Base-by-base conservation (phyloP, 2,113 vertebrate genomes). In the Dermatemys mawii region DNA sequence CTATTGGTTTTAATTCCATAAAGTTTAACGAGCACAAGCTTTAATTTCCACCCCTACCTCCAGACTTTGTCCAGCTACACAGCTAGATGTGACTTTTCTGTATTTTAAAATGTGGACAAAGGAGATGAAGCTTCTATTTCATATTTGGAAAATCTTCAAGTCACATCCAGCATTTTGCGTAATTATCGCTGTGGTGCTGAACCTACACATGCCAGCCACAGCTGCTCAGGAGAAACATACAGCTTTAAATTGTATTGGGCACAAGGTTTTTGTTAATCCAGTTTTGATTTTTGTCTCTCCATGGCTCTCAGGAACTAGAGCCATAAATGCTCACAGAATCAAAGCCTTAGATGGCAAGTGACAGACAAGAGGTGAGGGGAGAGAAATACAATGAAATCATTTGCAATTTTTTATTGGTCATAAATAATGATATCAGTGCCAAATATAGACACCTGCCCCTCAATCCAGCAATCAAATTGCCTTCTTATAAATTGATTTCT, bases 381-480 rank as follows among this genome's bases (percentile, higher is more conserved):
- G 83, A 86, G 5, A 41, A 21, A 5, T 32, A 14, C 19, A 73
- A 2, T 29, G 57, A 83, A 84, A 6, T 9, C 0, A 50, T 83
- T 81, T 88, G 44, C 29, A 86, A 79, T 22, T 24, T 1, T 53
- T 73, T 13, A 0, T 0, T 70, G n/a, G 63, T 70, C 63, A 44
- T 19, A 90, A 92, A 82, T 79, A 21, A 14, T 8, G 7, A 92
- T 93, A 17, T 2, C 32, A 82, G 27, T 63, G 32, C 2, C 80
- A 51, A 93, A 60, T 5, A 67, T 92, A 2, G 19, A 57, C 2
- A 0, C 2, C 26, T 4, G 13, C 2, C 86, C 19, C 51, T 89
- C 29, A 44, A 38, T n/a, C 10, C 1, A 76, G 51, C 4, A 83
- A 6, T 44, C 4, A 38, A 2, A 13, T 7, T 27, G 27, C 1